Percentiles rank a stretch among this genome's conserved stretches.
Conservation (phyloP, 2,888 invertebrate species). For the Merodon equestris region DNA sequence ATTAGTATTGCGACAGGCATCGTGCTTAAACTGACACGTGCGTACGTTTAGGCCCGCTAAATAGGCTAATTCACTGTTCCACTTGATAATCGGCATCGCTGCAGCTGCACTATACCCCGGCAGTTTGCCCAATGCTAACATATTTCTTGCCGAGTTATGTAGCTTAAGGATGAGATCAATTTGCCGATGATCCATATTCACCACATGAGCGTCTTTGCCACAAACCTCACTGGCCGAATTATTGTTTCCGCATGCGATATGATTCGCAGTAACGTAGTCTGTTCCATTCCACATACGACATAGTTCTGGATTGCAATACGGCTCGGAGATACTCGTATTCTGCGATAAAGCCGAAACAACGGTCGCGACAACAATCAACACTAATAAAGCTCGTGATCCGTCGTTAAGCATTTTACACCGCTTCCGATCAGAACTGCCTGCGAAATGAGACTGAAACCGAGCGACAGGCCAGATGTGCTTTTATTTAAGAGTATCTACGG, state of each 20-base stretch:
- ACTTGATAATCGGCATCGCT: conserved; percentile 75
- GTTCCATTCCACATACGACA: conserved; percentile 71
- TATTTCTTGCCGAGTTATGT: conserved; percentile 76
- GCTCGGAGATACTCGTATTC: conserved; percentile 31
- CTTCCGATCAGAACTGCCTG: conserved; percentile 59
- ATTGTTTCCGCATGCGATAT: conserved; percentile 74
- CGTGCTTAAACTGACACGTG: conserved; percentile 75
- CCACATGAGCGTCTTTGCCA: conserved; percentile 71
- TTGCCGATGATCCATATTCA: conserved; percentile 74
- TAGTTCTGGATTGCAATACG: conserved; percentile 73
- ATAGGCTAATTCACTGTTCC: conserved; percentile 75
- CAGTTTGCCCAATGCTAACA: conserved; percentile 74
- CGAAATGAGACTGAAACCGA: conserved; percentile 48
- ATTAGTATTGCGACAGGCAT: conserved; percentile 75
- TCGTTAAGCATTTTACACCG: conserved; percentile 38
- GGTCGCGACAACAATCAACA: conserved; percentile 21
- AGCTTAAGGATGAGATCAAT: conserved; percentile 75
- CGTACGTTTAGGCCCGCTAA: conserved; percentile 75
- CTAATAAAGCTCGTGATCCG: conserved; percentile 5
- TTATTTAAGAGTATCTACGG: conserved; percentile 50
- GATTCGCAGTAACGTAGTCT: conserved; percentile 62
- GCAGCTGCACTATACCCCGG: conserved; percentile 73
- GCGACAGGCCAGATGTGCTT: conserved; percentile 37
- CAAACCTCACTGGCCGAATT: conserved; percentile 71
- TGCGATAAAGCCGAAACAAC: conserved; percentile 14